Evolutionary conservation across 1,140 invertebrate genomes (phyloP), one percentile per base, ranked within the genome.

Genomic region (Drosophila nikananu): DNA sequence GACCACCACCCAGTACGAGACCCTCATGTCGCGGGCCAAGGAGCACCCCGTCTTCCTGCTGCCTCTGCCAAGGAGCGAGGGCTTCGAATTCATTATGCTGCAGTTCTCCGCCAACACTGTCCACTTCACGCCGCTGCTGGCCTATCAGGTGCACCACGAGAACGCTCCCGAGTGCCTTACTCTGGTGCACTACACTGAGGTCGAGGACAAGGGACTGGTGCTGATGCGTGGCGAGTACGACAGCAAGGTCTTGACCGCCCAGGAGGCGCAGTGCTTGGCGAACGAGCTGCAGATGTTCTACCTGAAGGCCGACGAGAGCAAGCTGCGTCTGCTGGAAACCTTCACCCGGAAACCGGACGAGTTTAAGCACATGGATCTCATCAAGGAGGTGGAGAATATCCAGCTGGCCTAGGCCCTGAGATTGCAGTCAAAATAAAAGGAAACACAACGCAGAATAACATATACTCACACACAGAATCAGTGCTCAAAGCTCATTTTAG

Each of bases 201-300:
- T 98, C 9, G 94, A 96, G 35, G 94, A 95, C 37, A 98, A 98
- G 93, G 96, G 95, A 9, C 95, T 98, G 58, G 95, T 98, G 25
- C 92, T 98, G 21, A 97, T 98, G 97, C 95, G 95, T 62, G 98
- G 97, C 44, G 97, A 98, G 93, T 98, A 96, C 94, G 97, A 98
- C 92, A 95, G 95, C 78, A 97, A 98, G 93, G 95, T 96, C 2
- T 87, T 98, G 2, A 96, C 94, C 93, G 95, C 94, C 1, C 94
- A 96, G 83, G 97, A 98, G 93, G 97, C 97, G 2, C 97, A 97
- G 86, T 98, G 96, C 91, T 92, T 98, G 37, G 96, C 96, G 1
- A 97, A 98, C 93, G 96, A 98, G 92, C 93, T 98, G 49, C 97
- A 98, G 91, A 94, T 98, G 90, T 98, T 97, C 93, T 98, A 98